These are phyloP conservation scores for Imbricaverruca yamaguchii DNA, from an alignment of 2,888 invertebrate genomes.

Conservation along the genomic window DNA sequence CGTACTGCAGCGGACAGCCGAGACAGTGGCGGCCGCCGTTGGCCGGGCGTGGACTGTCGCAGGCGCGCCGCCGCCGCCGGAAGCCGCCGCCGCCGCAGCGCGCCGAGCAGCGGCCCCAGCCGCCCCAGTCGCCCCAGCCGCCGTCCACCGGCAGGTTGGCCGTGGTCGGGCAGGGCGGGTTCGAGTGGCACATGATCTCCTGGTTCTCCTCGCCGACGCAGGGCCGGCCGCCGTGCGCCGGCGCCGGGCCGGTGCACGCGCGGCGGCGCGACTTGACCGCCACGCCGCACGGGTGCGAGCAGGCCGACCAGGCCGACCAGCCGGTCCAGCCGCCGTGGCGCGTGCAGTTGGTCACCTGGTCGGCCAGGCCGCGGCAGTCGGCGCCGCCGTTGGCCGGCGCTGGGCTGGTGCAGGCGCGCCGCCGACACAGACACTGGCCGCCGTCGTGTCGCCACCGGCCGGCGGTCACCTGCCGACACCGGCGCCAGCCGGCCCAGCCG, in stretches of 20 bases:
- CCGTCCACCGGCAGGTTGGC: conserved; percentile 60
- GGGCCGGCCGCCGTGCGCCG: conserved; percentile 72
- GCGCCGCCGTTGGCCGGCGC: conserved; percentile 65
- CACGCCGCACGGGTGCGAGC: conserved; percentile 70
- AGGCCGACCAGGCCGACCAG: conserved; percentile 89
- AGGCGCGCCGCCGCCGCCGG: conserved; percentile 66
- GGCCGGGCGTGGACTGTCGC: conserved; percentile 60
- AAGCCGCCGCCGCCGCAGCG: conserved; percentile 58
- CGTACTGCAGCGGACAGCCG: conserved; percentile 64
- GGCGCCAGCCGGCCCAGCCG: conserved; percentile 72
- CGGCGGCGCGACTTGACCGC: conserved; percentile 66
- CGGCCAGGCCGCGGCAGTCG: conserved; percentile 52
- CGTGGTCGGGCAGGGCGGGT: conserved; percentile 37
- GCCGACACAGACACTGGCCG: conserved; percentile 61
- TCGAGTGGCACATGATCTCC: conserved; percentile 62
- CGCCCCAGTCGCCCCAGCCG: conserved; percentile 60
- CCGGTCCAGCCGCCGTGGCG: conserved; percentile 88
- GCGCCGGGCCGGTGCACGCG: conserved; percentile 77
- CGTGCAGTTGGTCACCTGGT: conserved; percentile 71
- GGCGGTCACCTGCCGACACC: conserved; percentile 59
- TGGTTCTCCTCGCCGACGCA: conserved; percentile 75
- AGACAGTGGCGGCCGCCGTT: conserved; percentile 64
- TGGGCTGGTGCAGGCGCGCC: conserved; percentile 73
- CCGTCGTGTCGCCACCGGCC: conserved; percentile 39
- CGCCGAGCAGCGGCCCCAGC: conserved; percentile 70